Conservation (phyloP, 2,113 vertebrate species). For the Aspiorhynchus laticeps region DNA sequence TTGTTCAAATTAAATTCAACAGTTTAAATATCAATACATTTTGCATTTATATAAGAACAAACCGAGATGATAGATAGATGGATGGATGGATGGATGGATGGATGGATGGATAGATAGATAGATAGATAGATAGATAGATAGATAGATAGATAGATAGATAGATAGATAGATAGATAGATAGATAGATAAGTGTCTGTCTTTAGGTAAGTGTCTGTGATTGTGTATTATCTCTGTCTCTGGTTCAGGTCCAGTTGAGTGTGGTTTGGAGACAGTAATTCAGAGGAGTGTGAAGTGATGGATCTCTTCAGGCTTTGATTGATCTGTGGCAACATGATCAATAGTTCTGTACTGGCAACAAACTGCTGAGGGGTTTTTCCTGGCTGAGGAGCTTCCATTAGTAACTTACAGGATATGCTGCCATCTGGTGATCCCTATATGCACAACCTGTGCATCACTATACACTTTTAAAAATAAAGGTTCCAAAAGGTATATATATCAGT, state of each 20-base stretch:
- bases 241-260: background rate
- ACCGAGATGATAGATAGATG: background rate
- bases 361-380: background rate
- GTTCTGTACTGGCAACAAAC: conserved; percentile 2
- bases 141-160: conserved; percentile 1
- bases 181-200: background rate
- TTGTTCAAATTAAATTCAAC: background rate
- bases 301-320: conserved; percentile 23
- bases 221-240: background rate
- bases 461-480: no score
- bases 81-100: background rate
- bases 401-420: background rate
- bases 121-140: conserved; percentile 10
- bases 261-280: background rate
- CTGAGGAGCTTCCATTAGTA: background rate
- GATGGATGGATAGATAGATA: background rate
- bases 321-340: conserved; percentile 29
- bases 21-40: background rate
- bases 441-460: no score
- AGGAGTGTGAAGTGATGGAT: conserved; percentile 19
- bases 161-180: background rate
- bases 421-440: conserved; percentile 7
- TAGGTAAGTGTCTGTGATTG: background rate
- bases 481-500: no score
- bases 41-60: background rate